phyloP scores from a whole-genome alignment of 1,140 invertebrate species.

The Zaprionus taronus region DNA sequence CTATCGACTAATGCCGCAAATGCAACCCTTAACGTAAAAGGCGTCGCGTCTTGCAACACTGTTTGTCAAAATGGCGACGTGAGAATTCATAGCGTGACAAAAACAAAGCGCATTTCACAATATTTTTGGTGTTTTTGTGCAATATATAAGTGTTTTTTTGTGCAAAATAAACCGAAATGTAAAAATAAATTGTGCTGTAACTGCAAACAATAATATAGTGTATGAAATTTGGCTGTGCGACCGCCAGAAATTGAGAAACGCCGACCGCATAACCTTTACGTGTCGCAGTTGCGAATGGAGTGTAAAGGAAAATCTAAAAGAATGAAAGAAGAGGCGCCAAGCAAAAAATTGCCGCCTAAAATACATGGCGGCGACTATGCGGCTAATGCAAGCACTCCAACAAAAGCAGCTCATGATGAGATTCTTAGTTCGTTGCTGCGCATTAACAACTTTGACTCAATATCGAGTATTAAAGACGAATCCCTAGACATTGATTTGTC shows the following conservation, averaged over 20 bases:
- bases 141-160: conserved; percentile 71
- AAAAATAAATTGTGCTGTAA: conserved; percentile 48
- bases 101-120: conserved; percentile 83
- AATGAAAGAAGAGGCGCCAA: conserved; percentile 83
- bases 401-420: conserved; percentile 77
- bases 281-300: conserved; percentile 76
- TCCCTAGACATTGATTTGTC: conserved; percentile 82
- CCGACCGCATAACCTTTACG: conserved; percentile 80
- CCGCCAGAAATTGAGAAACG: conserved; percentile 59
- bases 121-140: conserved; percentile 56
- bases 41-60: conserved; percentile 67
- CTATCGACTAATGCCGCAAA: conserved; percentile 9
- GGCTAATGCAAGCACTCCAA: conserved; percentile 63
- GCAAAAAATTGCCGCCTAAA: conserved; percentile 84
- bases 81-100: conserved; percentile 78
- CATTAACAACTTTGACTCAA: conserved; percentile 80
- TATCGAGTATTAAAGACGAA: conserved; percentile 83
- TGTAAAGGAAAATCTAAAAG: conserved; percentile 73
- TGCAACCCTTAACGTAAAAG: conserved; percentile 31
- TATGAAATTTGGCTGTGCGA: conserved; percentile 31
- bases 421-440: conserved; percentile 77
- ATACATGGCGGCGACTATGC: conserved; percentile 58
- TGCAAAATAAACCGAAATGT: conserved; percentile 58
- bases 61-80: conserved; percentile 73
- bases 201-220: conserved; percentile 41